Percentiles rank a stretch among this genome's conserved stretches.
Evolutionary conservation across 2,113 vertebrate species (phyloP).

Genomic region (Numida meleagris): DNA sequence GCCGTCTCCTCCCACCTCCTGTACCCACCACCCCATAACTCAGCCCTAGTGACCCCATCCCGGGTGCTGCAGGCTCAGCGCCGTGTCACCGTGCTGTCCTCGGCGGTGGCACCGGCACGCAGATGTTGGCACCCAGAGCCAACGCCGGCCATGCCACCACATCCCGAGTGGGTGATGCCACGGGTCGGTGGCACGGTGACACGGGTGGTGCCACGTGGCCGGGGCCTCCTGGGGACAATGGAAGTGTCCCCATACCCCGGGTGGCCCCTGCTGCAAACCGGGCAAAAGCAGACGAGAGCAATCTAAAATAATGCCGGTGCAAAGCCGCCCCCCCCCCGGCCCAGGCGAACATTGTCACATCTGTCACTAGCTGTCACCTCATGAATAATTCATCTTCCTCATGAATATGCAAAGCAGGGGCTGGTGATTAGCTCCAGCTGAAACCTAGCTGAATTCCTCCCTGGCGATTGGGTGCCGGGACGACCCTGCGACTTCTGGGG

Average conservation of each 20-base stretch:
- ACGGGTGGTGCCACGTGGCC: background rate
- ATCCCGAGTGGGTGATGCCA: background rate
- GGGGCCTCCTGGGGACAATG: background rate
- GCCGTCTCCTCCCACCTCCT: rapidly evolving
- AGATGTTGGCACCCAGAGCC: background rate
- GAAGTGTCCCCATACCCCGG: background rate
- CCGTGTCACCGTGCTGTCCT: rapidly evolving
- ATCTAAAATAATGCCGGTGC: conserved; percentile 31
- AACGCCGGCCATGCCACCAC: rapidly evolving
- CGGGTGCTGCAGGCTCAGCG: rapidly evolving
- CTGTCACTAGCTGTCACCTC: conserved; percentile 71
- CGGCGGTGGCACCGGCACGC: background rate
- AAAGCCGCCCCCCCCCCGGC: conserved; percentile 20
- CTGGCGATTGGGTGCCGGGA: background rate
- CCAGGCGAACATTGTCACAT: conserved; percentile 67
- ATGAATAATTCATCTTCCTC: conserved; percentile 75
- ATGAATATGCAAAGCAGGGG: conserved; percentile 74
- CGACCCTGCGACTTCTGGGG: background rate
- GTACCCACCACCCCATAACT: background rate
- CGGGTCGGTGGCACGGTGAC: background rate
- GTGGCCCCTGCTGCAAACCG: background rate
- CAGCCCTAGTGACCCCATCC: rapidly evolving
- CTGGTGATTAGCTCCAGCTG: conserved; percentile 63
- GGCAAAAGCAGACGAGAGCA: background rate
- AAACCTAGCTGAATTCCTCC: conserved; percentile 52